Base-by-base conservation (phyloP, 2,888 invertebrate genomes). In the Eupithecia centaureata region DNA sequence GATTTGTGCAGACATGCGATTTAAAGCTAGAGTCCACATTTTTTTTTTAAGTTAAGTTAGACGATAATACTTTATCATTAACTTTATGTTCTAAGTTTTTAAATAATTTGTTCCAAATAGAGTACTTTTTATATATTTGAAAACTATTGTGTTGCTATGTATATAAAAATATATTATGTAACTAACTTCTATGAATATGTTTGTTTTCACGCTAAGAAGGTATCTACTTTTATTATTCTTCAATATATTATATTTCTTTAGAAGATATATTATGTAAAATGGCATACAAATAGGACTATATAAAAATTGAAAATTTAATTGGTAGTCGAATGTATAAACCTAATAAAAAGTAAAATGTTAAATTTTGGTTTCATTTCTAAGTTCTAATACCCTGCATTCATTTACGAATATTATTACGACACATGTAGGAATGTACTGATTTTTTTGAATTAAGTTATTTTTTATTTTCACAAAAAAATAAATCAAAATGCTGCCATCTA, bases 251-350 rank as follows among this genome's bases (percentile, higher is more conserved):
- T 89, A 87, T 84, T 86, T 87, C 79, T 80, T 79, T 86, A 88
- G 83, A 84, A 79, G 81, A 83, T 85, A 83, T 83, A 83, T 82
- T 85, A 89, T 82, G 89, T 91, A 92, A 83, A 83, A 83, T 83
- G 82, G 77, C 73, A 73, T 70, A 82, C 82, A 7, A 42, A 5
- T 42, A 42, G 18, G 35, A 2, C 47, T 47, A 12, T 47, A 47
- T 47, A 12, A 47, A 47, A 22, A 42, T 8, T 42, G 8, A 42
- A 42, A 42, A 22, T 47, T 12, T 22, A 84, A 84, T 82, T 86
- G 80, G 80, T 86, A 85, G 85, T 82, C 86, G 83, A 88, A 82
- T 91, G 89, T 90, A 89, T 88, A 88, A 56, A 90, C 87, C 86
- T 77, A 83, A 89, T 87, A 87, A 87, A 89, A 89, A 82, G 70